A percentile compares a stretch with the other conserved stretches of the same genome.
Evolutionary conservation across 2,888 invertebrate species (phyloP).

Genomic region (Leucoma salicis): DNA sequence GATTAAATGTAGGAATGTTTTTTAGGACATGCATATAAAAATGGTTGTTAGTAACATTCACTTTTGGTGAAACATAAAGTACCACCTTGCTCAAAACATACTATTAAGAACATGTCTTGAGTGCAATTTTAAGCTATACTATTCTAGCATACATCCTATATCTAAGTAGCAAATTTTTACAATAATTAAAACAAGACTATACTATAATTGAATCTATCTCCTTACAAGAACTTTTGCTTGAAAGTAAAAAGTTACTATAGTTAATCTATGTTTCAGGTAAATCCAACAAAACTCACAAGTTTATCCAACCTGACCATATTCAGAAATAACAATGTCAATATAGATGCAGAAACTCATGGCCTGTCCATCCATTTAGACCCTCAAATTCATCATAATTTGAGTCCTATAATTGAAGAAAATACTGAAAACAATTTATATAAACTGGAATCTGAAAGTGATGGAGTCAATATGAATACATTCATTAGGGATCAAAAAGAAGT

Average conservation of each 20-base stretch:
- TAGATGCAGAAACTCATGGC: not conserved
- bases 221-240: not conserved
- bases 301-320: slow-evolving; percentile 5
- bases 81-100: no score
- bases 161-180: no score
- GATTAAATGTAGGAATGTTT: not conserved
- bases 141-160: no score
- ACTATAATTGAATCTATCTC: not conserved
- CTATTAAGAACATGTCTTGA: not conserved
- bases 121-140: no score
- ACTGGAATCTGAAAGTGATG: not conserved
- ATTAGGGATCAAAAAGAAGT: not conserved
- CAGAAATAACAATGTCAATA: not conserved
- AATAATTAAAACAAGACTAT: no score
- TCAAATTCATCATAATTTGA: not conserved
- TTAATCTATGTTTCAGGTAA: slow-evolving; percentile 1
- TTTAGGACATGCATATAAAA: not conserved
- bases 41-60: not conserved
- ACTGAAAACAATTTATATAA: not conserved
- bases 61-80: no score
- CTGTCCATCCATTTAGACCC: not conserved
- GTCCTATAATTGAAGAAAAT: not conserved
- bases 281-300: not conserved
- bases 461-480: not conserved
- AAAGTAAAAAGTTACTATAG: not conserved